These are phyloP conservation scores for Ectemnius continuus DNA, from an alignment of 2,888 invertebrate species.

Conservation along the genomic window DNA sequence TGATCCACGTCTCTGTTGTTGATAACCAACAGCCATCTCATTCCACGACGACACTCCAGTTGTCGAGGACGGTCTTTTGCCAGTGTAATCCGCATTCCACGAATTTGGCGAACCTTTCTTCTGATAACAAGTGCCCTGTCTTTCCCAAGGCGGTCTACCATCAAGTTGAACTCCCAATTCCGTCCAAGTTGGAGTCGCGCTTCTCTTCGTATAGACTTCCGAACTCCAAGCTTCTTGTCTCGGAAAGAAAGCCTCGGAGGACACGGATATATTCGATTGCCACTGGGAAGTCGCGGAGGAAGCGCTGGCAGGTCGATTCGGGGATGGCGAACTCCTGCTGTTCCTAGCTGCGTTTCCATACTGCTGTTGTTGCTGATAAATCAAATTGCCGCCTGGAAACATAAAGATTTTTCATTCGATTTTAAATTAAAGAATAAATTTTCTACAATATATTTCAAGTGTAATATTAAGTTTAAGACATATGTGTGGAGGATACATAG, in stretches of 20 bases:
- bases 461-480: no score
- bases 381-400: conserved; percentile 42
- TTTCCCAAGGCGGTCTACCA: conserved; percentile 68
- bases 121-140: conserved; percentile 65
- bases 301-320: conserved; percentile 67
- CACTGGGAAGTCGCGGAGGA: conserved; percentile 68
- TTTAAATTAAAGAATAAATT: no score
- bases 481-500: no score
- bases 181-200: conserved; percentile 71
- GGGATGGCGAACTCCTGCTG: conserved; percentile 64
- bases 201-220: conserved; percentile 63
- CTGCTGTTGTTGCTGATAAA: conserved; percentile 61
- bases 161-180: conserved; percentile 69
- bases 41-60: conserved; percentile 66
- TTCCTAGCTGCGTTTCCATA: conserved; percentile 57
- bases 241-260: conserved; percentile 48
- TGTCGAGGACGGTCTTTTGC: conserved; percentile 65
- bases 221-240: conserved; percentile 66
- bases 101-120: conserved; percentile 68
- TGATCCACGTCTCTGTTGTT: conserved; percentile 87
- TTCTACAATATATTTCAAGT: no score
- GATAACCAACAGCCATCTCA: conserved; percentile 69
- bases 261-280: conserved; percentile 55
- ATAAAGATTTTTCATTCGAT: neutral
- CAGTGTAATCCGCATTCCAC: conserved; percentile 68